Evolutionary conservation across 2,888 invertebrate genomes (phyloP).

Genomic region (Zaprionus lineosus): DNA sequence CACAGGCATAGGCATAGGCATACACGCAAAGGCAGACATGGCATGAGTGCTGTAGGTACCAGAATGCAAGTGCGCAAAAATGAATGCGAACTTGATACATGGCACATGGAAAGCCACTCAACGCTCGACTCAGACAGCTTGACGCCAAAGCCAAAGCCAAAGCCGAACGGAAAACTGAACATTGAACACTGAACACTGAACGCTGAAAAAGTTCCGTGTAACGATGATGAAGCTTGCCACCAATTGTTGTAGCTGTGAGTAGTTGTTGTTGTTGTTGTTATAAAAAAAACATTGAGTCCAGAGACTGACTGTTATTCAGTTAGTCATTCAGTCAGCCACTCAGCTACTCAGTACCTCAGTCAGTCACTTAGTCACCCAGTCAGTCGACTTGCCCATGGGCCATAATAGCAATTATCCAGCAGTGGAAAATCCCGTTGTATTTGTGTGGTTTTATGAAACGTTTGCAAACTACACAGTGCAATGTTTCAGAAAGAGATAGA

Average conservation of each 20-base stretch:
- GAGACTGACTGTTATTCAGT: conserved; percentile 20
- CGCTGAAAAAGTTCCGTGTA: conserved; percentile 66
- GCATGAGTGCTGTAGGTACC: conserved; percentile 1
- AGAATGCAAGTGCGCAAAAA: conserved; percentile 49
- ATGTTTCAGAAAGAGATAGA: conserved; percentile 41
- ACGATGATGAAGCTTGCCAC: conserved; percentile 51
- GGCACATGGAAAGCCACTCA: conserved; percentile 62
- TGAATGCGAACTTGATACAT: conserved; percentile 58
- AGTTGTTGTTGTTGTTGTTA: conserved; percentile 24
- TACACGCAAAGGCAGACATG: too few relatives aligned
- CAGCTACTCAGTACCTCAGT: conserved; percentile 12
- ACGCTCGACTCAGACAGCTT: conserved; percentile 66
- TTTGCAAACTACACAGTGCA: conserved; percentile 39
- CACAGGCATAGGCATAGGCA: not conserved
- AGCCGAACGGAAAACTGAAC: too few relatives aligned
- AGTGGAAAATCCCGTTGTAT: conserved; percentile 67
- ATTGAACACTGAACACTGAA: too few relatives aligned
- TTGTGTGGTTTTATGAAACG: conserved; percentile 49
- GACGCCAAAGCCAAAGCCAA: conserved; percentile 63
- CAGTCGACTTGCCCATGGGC: conserved; percentile 26
- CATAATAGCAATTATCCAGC: conserved; percentile 63
- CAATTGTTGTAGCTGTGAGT: conserved; percentile 10
- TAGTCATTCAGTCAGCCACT: conserved; percentile 24
- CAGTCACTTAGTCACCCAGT: conserved; percentile 5
- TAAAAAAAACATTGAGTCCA: conserved; percentile 40